Conservation (phyloP, 2,113 vertebrate genomes). For the Neogale vison region DNA sequence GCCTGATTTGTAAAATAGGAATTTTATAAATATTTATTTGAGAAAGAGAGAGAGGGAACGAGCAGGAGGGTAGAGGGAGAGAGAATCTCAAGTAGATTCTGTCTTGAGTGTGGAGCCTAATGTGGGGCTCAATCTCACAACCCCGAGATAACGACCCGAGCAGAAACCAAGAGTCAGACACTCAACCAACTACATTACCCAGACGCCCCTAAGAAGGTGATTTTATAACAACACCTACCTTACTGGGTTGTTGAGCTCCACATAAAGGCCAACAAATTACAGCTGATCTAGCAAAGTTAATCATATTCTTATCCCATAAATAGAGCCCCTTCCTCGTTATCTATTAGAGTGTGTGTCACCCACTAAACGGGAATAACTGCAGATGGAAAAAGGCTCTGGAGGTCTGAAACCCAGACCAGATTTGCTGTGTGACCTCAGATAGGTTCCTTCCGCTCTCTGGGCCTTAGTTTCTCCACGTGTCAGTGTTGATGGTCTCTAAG, state of each 20-base stretch:
- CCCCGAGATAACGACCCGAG: not conserved
- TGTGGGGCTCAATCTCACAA: not conserved
- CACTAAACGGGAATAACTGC: not conserved
- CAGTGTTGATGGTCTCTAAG: slow-evolving; percentile 22
- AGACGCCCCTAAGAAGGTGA: not conserved
- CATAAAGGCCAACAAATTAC: not conserved
- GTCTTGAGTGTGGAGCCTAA: not conserved
- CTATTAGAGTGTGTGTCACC: not conserved
- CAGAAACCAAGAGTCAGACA: not conserved
- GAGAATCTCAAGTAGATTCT: not conserved
- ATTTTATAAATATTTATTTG: not conserved
- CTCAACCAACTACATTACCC: not conserved
- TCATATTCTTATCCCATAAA: not conserved
- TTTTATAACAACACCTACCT: not conserved
- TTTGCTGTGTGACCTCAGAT: not conserved
- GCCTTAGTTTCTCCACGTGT: not conserved
- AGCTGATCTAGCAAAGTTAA: not conserved
- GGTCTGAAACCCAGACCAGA: not conserved
- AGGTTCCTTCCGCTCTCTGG: not conserved
- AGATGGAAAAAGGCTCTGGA: not conserved
- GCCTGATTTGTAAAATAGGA: not conserved
- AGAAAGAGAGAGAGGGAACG: not conserved
- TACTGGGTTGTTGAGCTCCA: not conserved
- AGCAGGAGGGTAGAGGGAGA: not conserved
- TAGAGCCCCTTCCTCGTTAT: not conserved